phyloP scores from a whole-genome alignment of 2,113 vertebrate species.

The Trochalopteron elliotii region DNA sequence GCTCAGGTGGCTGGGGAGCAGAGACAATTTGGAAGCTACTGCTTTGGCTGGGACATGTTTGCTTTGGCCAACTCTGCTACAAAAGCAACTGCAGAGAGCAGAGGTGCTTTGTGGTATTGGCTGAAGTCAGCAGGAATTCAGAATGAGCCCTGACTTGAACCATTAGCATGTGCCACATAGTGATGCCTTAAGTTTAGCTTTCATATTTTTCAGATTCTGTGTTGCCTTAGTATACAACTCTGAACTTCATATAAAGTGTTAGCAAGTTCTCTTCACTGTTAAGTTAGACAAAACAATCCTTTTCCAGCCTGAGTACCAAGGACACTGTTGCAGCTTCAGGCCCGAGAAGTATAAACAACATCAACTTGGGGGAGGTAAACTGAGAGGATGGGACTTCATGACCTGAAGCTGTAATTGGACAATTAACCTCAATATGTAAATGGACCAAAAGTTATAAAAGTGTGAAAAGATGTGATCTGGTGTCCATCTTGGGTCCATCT shows the following conservation, averaged over 20 bases:
- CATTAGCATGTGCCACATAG: not conserved
- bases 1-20: not conserved
- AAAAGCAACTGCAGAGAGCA: not conserved
- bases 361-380: not conserved
- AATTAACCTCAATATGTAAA: not conserved
- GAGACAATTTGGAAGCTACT: not conserved
- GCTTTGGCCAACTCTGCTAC: not conserved
- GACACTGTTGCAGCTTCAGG: not conserved
- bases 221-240: not conserved
- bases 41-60: not conserved
- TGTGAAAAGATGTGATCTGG: not conserved
- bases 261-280: not conserved
- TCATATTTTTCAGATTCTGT: not conserved
- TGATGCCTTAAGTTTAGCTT: not conserved
- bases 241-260: not conserved
- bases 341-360: not conserved
- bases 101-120: not conserved
- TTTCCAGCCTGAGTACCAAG: not conserved
- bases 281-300: not conserved
- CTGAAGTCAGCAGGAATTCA: conserved; percentile 10
- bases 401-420: not conserved
- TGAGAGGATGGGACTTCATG: not conserved
- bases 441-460: not conserved
- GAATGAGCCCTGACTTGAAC: conserved; percentile 19
- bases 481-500: not conserved